Evolutionary conservation across 2,797 vertebrate genomes (phyloP), one percentile per base, ranked within the genome.

Genomic region (Pantherophis alleghaniensis): DNA sequence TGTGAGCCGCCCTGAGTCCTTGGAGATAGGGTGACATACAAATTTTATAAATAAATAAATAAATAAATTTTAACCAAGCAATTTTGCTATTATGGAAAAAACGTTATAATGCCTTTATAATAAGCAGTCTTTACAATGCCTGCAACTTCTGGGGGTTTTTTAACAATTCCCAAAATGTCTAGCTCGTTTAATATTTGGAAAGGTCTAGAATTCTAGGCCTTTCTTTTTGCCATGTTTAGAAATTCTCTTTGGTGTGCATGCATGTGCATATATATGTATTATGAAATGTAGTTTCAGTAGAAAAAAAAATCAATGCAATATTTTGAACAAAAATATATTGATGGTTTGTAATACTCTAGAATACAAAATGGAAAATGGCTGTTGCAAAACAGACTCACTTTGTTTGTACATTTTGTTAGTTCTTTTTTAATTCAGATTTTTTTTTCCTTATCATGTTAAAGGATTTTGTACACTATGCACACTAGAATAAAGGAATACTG

Each of bases 121-220:
- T 66, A 66, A 11, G 37, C 92, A 88, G 92, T 94, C 95, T 96
- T 95, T 89, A 42, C 92, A 92, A 69, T 32, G 16, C 93, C 32
- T 37, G 32, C 6, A 37, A 42, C 16, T 9, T 42, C 18, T 79
- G 42, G 42, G 42, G 9, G 37, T 74, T 18, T 79, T 18, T 74
- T 18, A 37, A 37, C 32, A 42, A 42, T 79, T 79, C 18, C 7
- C 16, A 10, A 42, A 79, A 79, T 79, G 69, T 79, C 32, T 74
- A 32, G 66, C n/a, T 69, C 3, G 16, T 74, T 37, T 79, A 79
- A 79, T 79, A 12, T 42, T 79, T 79, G 32, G 18, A 79, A 37
- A 79, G 7, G 7, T 22, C 69, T 79, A 42, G 69, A 79, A 79
- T 79, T 79, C 69, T 79, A 79, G 32, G 18, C 18, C 3, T 79